Evolutionary conservation across 2,888 invertebrate species (phyloP), one percentile per base, ranked within the genome.

Genomic region (Drymonia ruficornis): DNA sequence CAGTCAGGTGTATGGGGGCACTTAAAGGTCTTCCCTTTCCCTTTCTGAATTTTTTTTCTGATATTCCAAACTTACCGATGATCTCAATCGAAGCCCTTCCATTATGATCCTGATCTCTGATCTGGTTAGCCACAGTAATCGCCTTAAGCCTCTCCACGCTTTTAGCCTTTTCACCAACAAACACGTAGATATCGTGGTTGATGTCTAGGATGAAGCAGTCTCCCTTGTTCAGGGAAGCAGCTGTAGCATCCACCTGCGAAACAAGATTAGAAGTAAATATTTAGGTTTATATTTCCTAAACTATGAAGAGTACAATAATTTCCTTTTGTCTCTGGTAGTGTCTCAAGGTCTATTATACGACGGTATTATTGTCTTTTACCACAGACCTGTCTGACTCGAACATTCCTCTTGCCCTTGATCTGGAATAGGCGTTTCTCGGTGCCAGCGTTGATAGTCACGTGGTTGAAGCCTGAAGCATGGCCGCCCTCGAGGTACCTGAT

Each of bases 121-220:
- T 96, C 84, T 96, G 96, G 80, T 96, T 97, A 45, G 98, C 98
- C 0, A 97, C 96, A 44, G 95, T 95, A 67, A 96, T 96, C 7
- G 97, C 98, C 90, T 97, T 98, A 55, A 98, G 89, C 59, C 96
- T 93, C 89, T 98, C 98, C 55, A 96, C 94, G 52, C 96, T 93
- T 84, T 96, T 96, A 40, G 96, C 95, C 58, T 96, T 95, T 12
- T 93, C 90, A 0, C 98, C 98, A 42, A 96, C 96, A 89, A 97
- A 98, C 6, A 98, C 95, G 78, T 94, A 96, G 61, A 98, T 96
- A 57, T 95, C 94, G 59, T 93, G 94, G 49, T 96, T 96, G 47
- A 95, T 94, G 81, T 98, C 98, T 78, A 98, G 86, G 66, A 98
- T 96, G 88, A 98, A 98, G 80, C 98, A 98, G 85, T 98, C 98